These are phyloP conservation scores for Noctua pronuba DNA, from an alignment of 2,888 invertebrate species.

Conservation along the genomic window DNA sequence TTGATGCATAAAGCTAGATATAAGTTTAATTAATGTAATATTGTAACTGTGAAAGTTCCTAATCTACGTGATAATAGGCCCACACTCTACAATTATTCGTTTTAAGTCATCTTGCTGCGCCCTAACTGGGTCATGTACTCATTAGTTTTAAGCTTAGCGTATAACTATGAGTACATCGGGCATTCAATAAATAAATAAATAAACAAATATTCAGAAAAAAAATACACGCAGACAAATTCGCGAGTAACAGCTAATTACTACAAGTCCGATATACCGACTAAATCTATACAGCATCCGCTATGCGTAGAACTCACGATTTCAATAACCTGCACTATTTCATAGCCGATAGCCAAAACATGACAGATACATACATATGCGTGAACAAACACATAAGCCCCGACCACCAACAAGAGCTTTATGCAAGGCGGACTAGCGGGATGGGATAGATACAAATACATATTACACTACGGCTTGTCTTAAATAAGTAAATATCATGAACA, in stretches of 20 bases:
- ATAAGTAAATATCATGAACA: slow-evolving; percentile 2
- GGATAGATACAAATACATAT: neutral
- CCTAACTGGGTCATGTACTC: too few relatives aligned
- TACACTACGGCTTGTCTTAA: neutral
- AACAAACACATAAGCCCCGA: slow-evolving; percentile 7
- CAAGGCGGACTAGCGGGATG: neutral
- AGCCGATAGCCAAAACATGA: slow-evolving; percentile 8
- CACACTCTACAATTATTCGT: too few relatives aligned
- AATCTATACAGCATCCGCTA: neutral
- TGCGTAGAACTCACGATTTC: neutral
- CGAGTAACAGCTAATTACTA: neutral
- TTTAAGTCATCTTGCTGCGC: too few relatives aligned
- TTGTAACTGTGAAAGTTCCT: too few relatives aligned
- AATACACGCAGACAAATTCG: neutral
- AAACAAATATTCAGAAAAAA: neutral
- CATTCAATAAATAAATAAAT: too few relatives aligned
- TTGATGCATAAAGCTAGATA: too few relatives aligned
- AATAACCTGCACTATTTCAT: slow-evolving; percentile 1
- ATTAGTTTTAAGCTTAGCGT: too few relatives aligned
- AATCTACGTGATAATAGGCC: too few relatives aligned
- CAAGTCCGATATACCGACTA: neutral
- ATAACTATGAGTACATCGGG: too few relatives aligned
- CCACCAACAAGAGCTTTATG: neutral
- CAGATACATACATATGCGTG: neutral
- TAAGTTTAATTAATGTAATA: too few relatives aligned